Percentiles rank a stretch among this genome's conserved stretches.
Conservation (phyloP, 2,113 vertebrate species). For the Cinclus mexicanus region DNA sequence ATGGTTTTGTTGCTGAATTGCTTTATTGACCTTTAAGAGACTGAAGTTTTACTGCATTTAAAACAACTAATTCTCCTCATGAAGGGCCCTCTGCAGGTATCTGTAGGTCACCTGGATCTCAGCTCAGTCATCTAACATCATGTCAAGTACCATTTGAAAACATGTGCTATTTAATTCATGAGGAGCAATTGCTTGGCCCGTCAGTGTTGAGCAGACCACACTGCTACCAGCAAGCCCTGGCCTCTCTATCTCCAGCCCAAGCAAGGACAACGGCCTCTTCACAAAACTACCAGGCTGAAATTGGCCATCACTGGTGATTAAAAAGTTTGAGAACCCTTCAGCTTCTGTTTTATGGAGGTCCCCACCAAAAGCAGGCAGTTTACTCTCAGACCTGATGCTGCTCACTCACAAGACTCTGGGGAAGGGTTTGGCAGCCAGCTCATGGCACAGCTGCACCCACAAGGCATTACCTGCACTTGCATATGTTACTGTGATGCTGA, state of each 20-base stretch:
- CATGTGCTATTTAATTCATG: neutral
- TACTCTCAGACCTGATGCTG: neutral
- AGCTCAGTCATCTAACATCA: neutral
- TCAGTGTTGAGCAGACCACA: neutral
- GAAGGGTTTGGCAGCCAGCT: neutral
- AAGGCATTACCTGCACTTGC: neutral
- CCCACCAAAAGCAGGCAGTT: neutral
- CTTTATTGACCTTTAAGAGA: neutral
- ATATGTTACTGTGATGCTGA: neutral
- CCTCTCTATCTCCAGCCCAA: neutral
- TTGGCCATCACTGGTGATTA: neutral
- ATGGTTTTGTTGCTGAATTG: neutral
- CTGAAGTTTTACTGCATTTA: neutral
- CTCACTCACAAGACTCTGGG: neutral
- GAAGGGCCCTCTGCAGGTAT: neutral
- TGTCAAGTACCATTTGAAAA: neutral
- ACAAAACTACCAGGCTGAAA: neutral
- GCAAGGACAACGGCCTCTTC: neutral
- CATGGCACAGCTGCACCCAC: accelerated
- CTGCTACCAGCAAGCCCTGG: neutral
- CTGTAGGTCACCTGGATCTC: neutral
- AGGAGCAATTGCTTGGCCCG: accelerated
- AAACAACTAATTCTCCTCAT: neutral
- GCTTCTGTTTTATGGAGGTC: neutral
- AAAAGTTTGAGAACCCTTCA: neutral